A percentile compares a stretch with the other conserved stretches of the same genome.
These are phyloP conservation scores for Nowickia ferox DNA, from an alignment of 2,888 invertebrate genomes.

Conservation along the genomic window DNA sequence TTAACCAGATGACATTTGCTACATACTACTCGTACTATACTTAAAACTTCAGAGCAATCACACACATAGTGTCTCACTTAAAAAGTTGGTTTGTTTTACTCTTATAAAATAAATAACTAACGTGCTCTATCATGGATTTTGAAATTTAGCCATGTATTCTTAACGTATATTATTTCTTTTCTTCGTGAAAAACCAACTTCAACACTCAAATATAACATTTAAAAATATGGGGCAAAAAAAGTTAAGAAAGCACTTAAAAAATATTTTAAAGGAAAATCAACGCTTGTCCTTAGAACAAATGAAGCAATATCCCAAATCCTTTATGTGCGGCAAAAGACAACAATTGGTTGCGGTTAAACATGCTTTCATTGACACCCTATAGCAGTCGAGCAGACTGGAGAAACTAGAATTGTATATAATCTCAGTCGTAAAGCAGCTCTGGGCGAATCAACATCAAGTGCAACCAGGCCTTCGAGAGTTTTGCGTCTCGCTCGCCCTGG, in stretches of 20 bases:
- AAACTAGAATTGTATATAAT: too few relatives aligned
- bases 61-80: neutral
- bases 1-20: constrained; percentile 70
- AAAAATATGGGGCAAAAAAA: constrained; percentile 27
- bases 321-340: constrained; percentile 8
- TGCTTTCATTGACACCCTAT: neutral
- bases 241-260: constrained; percentile 35
- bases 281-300: constrained; percentile 32
- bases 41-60: constrained; percentile 53
- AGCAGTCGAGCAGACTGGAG: neutral
- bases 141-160: constrained; percentile 33
- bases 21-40: constrained; percentile 53
- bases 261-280: constrained; percentile 30
- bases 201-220: constrained; percentile 23
- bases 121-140: constrained; percentile 63
- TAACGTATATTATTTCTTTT: constrained; percentile 9
- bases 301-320: neutral
- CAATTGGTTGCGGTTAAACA: neutral
- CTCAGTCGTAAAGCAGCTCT: too few relatives aligned
- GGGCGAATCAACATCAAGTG: too few relatives aligned
- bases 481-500: too few relatives aligned
- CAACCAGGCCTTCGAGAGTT: too few relatives aligned
- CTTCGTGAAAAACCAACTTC: neutral
- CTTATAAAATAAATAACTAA: constrained; percentile 30
- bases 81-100: neutral